Evolutionary conservation across 2,888 invertebrate species (phyloP), one percentile per base, ranked within the genome.

Genomic region (Diarsia mendica): DNA sequence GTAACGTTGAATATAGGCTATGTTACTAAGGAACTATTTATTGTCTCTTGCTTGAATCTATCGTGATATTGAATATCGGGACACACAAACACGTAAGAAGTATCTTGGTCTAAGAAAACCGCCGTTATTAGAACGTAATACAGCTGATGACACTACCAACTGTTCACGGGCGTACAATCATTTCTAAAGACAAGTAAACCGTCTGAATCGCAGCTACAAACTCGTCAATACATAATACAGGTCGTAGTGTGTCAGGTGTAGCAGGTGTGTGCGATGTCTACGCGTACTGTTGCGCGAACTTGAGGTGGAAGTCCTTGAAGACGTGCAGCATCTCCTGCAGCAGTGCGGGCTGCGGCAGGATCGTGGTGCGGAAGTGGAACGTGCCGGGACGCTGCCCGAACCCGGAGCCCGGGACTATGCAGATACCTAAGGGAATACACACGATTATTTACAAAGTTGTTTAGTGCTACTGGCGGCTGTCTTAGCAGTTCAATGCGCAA

Each of bases 351-450:
- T 98, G 98, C 18, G 99, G 99, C 90, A 99, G 96, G 94, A 99
- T 99, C 61, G 99, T 99, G 85, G 99, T 99, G 84, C 98, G 97
- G 97, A 99, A 99, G 96, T 99, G 99, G 96, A 97, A 98, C 1
- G 99, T 99, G 85, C 99, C 99, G 0, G 98, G 98, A 79, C 96
- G 96, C 95, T 99, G 99, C 0, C 99, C 99, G 95, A 99, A 99
- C 46, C 99, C 99, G 79, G 98, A 98, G 64, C 99, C 99, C 20
- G 99, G 98, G 49, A 98, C 99, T 71, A 99, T 98, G 96, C 99
- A 99, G 92, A 99, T 98, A 39, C 99, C 99, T 97, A 89, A 2
- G 4, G 0, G 9, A 2, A 33, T 13, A 13, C 9, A 33, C 13
- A 8, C 4, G 3, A 28, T 65, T 11, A 33, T 11, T 1, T 1